These are phyloP conservation scores for Embiotoca jacksoni DNA, from an alignment of 2,113 vertebrate genomes.

Conservation along the genomic window DNA sequence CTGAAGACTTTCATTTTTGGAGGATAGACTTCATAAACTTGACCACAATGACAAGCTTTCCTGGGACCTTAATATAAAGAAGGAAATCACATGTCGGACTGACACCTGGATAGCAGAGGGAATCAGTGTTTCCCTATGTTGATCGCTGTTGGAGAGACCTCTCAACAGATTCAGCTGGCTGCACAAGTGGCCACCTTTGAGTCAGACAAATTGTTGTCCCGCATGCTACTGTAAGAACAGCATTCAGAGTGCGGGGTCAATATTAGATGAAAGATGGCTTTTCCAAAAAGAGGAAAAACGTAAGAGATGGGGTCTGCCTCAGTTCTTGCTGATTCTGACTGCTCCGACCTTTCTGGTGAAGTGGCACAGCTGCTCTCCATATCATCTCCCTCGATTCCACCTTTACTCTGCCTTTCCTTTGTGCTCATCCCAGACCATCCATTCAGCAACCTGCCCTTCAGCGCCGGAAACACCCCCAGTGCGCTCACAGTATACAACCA, in stretches of 20 bases:
- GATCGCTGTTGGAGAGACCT: slow-evolving; percentile 34
- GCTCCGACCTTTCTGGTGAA: slow-evolving; percentile 42
- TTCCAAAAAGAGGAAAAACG: slow-evolving; percentile 3
- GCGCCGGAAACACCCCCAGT: slow-evolving; percentile 46
- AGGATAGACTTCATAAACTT: slow-evolving; percentile 39
- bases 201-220: slow-evolving; percentile 11
- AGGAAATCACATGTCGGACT: slow-evolving; percentile 68
- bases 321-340: slow-evolving; percentile 31
- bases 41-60: slow-evolving; percentile 41
- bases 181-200: slow-evolving; percentile 13
- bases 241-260: slow-evolving; percentile 59
- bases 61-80: slow-evolving; percentile 69
- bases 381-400: slow-evolving; percentile 11
- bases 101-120: slow-evolving; percentile 47
- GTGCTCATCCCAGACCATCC: slow-evolving; percentile 16
- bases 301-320: slow-evolving; percentile 8
- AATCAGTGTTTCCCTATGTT: slow-evolving; percentile 63
- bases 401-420: slow-evolving; percentile 20
- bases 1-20: slow-evolving; percentile 36
- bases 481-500: slow-evolving; percentile 21
- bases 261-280: slow-evolving; percentile 14
- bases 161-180: slow-evolving; percentile 64
- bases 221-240: slow-evolving; percentile 51
- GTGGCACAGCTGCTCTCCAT: slow-evolving; percentile 50
- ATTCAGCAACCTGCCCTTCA: slow-evolving; percentile 21